phyloP scores from a whole-genome alignment of 2,113 vertebrate species.

The Onychostruthus taczanowskii region DNA sequence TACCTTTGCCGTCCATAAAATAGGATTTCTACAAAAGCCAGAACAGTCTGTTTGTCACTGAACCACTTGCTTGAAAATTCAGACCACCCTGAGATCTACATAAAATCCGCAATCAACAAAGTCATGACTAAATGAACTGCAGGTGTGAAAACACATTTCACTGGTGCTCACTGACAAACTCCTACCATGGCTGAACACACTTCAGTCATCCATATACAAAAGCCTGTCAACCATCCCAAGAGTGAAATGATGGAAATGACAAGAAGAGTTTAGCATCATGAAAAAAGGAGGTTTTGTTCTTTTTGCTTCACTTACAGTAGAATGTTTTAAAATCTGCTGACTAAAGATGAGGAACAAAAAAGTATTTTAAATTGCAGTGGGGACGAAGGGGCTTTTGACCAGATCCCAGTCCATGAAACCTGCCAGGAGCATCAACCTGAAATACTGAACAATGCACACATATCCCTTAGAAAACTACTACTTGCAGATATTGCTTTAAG shows the following conservation, averaged over 20 bases:
- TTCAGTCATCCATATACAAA: not conserved
- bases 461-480: not conserved
- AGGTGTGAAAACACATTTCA: not conserved
- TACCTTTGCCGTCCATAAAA: not conserved
- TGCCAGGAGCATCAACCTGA: not conserved
- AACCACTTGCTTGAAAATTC: not conserved
- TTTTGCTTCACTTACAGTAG: not conserved
- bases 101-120: not conserved
- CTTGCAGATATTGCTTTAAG: not conserved
- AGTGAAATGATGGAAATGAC: not conserved
- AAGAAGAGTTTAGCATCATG: not conserved
- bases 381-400: not conserved
- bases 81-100: not conserved
- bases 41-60: not conserved
- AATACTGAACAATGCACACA: not conserved
- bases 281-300: not conserved
- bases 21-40: not conserved
- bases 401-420: not conserved
- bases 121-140: not conserved
- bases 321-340: not conserved
- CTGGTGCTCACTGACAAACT: not conserved
- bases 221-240: not conserved
- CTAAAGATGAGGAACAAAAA: not conserved
- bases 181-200: not conserved
- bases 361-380: not conserved